phyloP scores from a whole-genome alignment of 2,113 vertebrate genomes.

The Phylloscopus trochiloides region DNA sequence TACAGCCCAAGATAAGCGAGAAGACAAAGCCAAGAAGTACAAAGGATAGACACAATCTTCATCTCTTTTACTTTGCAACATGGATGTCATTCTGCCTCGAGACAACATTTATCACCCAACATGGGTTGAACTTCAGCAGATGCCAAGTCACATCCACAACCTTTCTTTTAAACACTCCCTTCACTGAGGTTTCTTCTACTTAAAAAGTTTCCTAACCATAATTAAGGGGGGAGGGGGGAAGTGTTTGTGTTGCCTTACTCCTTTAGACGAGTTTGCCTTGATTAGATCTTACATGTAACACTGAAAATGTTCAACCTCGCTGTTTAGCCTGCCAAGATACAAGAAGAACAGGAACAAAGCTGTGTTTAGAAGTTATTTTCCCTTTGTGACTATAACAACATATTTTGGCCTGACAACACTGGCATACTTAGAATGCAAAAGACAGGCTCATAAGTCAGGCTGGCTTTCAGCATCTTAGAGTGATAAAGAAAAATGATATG shows the following conservation, averaged over 20 bases:
- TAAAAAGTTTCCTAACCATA: slow-evolving; percentile 8
- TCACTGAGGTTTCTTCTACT: neutral
- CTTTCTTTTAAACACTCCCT: neutral
- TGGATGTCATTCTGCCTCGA: slow-evolving; percentile 9
- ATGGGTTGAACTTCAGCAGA: slow-evolving; percentile 3
- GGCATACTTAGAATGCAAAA: slow-evolving; percentile 2
- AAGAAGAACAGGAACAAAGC: slow-evolving; percentile 54
- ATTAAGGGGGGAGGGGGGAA: neutral
- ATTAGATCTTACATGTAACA: slow-evolving; percentile 28
- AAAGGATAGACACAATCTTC: slow-evolving; percentile 43
- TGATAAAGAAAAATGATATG: neutral
- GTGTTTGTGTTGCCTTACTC: neutral
- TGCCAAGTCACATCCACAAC: slow-evolving; percentile 1
- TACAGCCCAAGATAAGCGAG: slow-evolving; percentile 1
- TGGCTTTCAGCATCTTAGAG: slow-evolving; percentile 31
- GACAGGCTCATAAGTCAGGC: neutral
- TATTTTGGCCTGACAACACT: slow-evolving; percentile 46
- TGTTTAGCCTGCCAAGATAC: slow-evolving; percentile 37
- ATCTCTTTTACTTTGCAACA: slow-evolving; percentile 29
- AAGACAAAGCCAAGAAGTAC: slow-evolving; percentile 15
- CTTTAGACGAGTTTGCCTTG: slow-evolving; percentile 3
- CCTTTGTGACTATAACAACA: slow-evolving; percentile 56
- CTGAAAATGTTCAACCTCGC: slow-evolving; percentile 27
- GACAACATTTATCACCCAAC: slow-evolving; percentile 18
- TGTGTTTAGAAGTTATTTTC: slow-evolving; percentile 50